These are phyloP conservation scores for Talpa occidentalis DNA, from an alignment of 2,113 vertebrate species.

Conservation along the genomic window DNA sequence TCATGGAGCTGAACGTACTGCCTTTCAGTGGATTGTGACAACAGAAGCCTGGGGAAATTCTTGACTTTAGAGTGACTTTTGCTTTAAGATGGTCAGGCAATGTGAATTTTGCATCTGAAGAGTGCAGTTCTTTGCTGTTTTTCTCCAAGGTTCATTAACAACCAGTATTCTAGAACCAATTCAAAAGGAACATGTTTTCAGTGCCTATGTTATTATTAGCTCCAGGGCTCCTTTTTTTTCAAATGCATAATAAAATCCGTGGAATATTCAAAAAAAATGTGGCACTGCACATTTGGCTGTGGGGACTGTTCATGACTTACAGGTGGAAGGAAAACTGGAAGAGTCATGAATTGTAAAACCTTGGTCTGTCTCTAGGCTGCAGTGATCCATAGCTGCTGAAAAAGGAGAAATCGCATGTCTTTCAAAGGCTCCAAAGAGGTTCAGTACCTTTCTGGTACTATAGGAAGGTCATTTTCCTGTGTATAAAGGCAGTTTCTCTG, in stretches of 20 bases:
- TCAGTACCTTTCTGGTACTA: not conserved
- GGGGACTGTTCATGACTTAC: slow-evolving; percentile 11
- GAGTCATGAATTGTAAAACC: slow-evolving; percentile 43
- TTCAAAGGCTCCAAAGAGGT: slow-evolving; percentile 43
- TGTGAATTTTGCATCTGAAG: not conserved
- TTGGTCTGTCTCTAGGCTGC: slow-evolving; percentile 42
- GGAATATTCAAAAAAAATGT: slow-evolving; percentile 67
- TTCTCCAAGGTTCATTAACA: slow-evolving; percentile 73
- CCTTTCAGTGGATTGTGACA: not conserved
- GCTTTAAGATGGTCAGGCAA: slow-evolving; percentile 35
- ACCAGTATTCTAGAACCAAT: slow-evolving; percentile 46
- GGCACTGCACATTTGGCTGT: slow-evolving; percentile 52
- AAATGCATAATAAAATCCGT: slow-evolving; percentile 58
- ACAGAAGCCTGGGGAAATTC: not conserved
- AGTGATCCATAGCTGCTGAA: slow-evolving; percentile 1
- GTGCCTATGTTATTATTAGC: slow-evolving; percentile 71
- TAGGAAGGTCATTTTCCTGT: slow-evolving; percentile 52
- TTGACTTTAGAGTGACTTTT: slow-evolving; percentile 54
- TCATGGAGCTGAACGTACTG: not conserved
- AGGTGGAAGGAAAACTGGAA: slow-evolving; percentile 31
- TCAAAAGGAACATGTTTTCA: slow-evolving; percentile 68
- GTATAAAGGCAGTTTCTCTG: slow-evolving; percentile 15
- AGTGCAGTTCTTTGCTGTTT: slow-evolving; percentile 41
- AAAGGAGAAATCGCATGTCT: not conserved
- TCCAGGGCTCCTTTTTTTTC: slow-evolving; percentile 55